Conservation (phyloP, 2,888 invertebrate genomes). For the Siphonodentalium dalli region DNA sequence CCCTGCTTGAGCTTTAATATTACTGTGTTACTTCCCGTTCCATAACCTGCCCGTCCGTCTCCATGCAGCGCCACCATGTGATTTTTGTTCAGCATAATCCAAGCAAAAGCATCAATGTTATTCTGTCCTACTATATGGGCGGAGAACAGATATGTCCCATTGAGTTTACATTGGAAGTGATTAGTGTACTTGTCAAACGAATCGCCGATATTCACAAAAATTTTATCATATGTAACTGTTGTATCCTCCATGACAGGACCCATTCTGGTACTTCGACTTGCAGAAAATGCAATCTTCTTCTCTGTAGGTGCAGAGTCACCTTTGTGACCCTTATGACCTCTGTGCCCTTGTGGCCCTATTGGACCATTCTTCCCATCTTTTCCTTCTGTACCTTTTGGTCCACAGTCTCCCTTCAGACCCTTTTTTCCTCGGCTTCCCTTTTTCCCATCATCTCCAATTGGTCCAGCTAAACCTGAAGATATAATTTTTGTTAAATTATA, state of each 20-base stretch:
- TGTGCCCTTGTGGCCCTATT: conserved; percentile 49
- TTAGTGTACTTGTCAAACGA: conserved; percentile 57
- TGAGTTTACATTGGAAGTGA: conserved; percentile 56
- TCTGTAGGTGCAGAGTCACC: conserved; percentile 42
- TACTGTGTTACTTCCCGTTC: conserved; percentile 60
- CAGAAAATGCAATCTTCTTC: conserved; percentile 58
- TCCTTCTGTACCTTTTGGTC: conserved; percentile 41
- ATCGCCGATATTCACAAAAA: conserved; percentile 56
- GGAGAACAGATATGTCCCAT: conserved; percentile 61
- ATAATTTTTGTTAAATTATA: not conserved
- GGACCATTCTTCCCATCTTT: conserved; percentile 39
- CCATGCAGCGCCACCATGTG: conserved; percentile 61
- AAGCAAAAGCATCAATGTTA: conserved; percentile 57
- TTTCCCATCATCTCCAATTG: conserved; percentile 32
- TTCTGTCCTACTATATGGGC: conserved; percentile 58
- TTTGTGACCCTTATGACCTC: conserved; percentile 45
- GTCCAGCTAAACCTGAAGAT: conserved; percentile 33
- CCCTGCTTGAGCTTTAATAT: conserved; percentile 51
- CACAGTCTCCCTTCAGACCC: conserved; percentile 44
- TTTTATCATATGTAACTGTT: conserved; percentile 55
- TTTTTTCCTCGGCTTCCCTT: conserved; percentile 38
- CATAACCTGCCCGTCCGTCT: conserved; percentile 58
- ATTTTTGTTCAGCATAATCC: conserved; percentile 61
- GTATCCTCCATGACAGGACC: conserved; percentile 62
- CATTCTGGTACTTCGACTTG: conserved; percentile 52